Percentiles rank a stretch among this genome's conserved stretches.
Evolutionary conservation across 2,888 invertebrate genomes (phyloP).

Genomic region (Euproctis similis): DNA sequence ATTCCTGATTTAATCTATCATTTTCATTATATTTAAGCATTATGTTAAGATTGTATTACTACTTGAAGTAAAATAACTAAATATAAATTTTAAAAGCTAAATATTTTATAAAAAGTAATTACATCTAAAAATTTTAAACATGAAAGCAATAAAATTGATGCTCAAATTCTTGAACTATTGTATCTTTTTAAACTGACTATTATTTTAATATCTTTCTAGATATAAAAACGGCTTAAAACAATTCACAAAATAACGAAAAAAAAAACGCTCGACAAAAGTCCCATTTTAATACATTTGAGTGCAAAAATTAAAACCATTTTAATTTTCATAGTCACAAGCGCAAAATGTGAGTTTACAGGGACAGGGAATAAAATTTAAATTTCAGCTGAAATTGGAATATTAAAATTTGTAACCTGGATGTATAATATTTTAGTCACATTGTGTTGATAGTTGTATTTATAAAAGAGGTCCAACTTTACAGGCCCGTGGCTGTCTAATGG

Average conservation of each 20-base stretch:
- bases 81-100: neutral
- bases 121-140: neutral
- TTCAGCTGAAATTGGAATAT: conserved; percentile 2
- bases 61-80: neutral
- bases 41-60: too few species aligned
- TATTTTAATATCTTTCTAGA: too few species aligned
- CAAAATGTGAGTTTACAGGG: conserved; percentile 5
- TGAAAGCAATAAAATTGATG: too few species aligned
- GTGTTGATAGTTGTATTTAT: conserved; percentile 32
- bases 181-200: too few species aligned
- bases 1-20: too few species aligned
- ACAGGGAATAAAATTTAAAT: neutral
- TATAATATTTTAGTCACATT: conserved; percentile 20
- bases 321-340: conserved; percentile 7
- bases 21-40: too few species aligned
- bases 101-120: neutral
- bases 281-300: conserved; percentile 9
- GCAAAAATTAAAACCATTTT: conserved; percentile 10
- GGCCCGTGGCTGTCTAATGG: conserved; percentile 53
- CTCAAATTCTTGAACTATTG: too few species aligned
- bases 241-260: too few species aligned
- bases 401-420: conserved; percentile 18
- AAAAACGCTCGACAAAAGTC: too few species aligned
- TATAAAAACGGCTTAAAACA: too few species aligned
- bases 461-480: conserved; percentile 40